phyloP scores from a whole-genome alignment of 2,113 vertebrate genomes.

The Leptodactylus fuscus region DNA sequence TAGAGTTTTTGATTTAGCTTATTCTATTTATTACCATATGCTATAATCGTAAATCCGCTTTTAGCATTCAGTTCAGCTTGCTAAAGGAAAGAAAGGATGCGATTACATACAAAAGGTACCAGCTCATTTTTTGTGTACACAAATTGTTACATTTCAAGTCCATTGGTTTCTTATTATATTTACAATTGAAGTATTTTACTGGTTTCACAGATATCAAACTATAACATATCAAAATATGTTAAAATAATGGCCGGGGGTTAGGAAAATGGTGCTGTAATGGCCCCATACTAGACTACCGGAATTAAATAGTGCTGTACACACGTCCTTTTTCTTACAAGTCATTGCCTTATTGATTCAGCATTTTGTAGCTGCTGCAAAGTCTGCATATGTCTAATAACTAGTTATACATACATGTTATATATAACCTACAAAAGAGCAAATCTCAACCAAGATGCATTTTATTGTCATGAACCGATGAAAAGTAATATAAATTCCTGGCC shows the following conservation, averaged over 20 bases:
- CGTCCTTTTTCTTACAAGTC: too few species aligned
- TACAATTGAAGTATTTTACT: background rate
- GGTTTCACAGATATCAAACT: too few species aligned
- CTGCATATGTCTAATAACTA: too few species aligned
- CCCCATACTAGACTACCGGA: background rate
- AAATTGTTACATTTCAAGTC: background rate
- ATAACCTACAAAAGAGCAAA: too few species aligned
- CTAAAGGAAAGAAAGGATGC: background rate
- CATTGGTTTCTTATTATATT: background rate
- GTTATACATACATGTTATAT: too few species aligned
- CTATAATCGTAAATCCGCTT: background rate
- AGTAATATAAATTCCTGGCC: too few species aligned
- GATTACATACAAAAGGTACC: background rate
- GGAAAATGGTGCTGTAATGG: background rate
- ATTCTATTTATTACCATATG: background rate
- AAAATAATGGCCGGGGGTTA: background rate
- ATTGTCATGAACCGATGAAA: too few species aligned
- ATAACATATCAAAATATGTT: too few species aligned
- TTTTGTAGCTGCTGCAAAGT: background rate
- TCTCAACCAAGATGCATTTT: too few species aligned
- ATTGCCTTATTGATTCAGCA: background rate
- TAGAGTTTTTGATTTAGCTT: background rate
- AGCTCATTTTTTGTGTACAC: background rate
- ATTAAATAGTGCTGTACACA: too few species aligned
- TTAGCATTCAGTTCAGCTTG: background rate